Conservation (phyloP, 2,113 vertebrate genomes). For the Myocastor coypus region DNA sequence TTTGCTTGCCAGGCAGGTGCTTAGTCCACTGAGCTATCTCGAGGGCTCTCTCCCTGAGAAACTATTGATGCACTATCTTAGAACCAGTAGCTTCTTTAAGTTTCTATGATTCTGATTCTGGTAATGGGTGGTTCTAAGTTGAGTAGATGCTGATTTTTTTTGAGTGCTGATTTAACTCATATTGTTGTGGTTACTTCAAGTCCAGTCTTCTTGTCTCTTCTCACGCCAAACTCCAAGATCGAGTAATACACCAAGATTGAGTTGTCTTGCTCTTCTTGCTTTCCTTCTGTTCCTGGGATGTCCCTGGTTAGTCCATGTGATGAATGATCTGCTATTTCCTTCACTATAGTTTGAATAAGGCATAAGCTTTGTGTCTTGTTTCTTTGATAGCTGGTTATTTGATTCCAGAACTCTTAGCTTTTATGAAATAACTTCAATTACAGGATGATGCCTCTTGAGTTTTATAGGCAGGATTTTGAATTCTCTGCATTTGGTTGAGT, state of each 20-base stretch:
- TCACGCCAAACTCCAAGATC: neutral
- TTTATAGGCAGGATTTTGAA: neutral
- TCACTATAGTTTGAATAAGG: neutral
- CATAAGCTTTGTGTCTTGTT: constrained; percentile 29
- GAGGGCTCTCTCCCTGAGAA: neutral
- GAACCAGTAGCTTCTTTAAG: neutral
- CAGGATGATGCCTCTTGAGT: neutral
- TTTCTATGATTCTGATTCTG: constrained; percentile 11
- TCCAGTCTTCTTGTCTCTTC: neutral
- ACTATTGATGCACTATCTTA: neutral
- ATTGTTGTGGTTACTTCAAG: neutral
- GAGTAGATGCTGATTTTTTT: neutral
- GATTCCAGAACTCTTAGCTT: constrained; percentile 20
- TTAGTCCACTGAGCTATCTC: too few species aligned
- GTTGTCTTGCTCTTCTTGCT: neutral
- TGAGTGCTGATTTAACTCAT: neutral
- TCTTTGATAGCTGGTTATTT: neutral
- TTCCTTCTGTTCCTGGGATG: neutral
- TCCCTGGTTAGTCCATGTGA: neutral
- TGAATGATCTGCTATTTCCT: constrained; percentile 22
- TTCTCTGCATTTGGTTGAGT: neutral
- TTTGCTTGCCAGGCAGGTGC: too few species aligned
- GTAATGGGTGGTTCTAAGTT: neutral
- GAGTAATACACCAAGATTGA: too few species aligned
- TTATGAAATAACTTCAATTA: constrained; percentile 36